Base-by-base conservation (phyloP, 2,888 invertebrate genomes). In the Eulithis prunata region DNA sequence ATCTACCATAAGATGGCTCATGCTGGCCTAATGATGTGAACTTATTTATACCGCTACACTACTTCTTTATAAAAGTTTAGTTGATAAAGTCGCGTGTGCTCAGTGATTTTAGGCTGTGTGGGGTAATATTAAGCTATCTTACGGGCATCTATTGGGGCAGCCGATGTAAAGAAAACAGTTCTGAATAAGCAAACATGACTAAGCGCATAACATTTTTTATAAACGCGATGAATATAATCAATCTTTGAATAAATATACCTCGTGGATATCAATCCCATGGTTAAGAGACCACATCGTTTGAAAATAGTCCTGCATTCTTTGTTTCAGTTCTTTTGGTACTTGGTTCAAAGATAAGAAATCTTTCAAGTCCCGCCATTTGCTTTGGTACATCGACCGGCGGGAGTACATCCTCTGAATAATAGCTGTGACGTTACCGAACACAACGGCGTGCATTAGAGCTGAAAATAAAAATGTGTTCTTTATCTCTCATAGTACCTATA, bases 241-340 rank as follows among this genome's bases (percentile, higher is more conserved):
- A 11, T 43, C 55, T n/a, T 54, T 36, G 41, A n/a, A 1, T n/a
- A 46, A 7, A 52, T 36, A 38, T 61, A 98, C 99, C 96, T 99
- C 98, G 83, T 98, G 97, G 76, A 98, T 97, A 87, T 99, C 98
- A 81, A 99, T 99, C 64, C 99, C 99, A 86, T 98, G 98, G 91
- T 98, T 99, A 69, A 99, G 94, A 11, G 98, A 98, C 99, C 99
- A 99, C 95, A 97, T 98, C 12, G 99, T 99, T 89, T 99, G 98
- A 87, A 99, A 99, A 88, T 98, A 99, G 86, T 99, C 99, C 84
- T 98, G 98, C 96, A 99, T 98, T 70, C 99, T 94, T 84, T 98
- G 98, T 85, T 98, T 98, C 70, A 99, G 94, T 84, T 98, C 98
- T 82, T 98, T 98, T 2, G 99, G 99, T 80, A 99, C 97, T 94